Percentiles rank a stretch among this genome's conserved stretches.
phyloP scores from a whole-genome alignment of 2,797 vertebrate genomes.

The Sparidentex hasta region DNA sequence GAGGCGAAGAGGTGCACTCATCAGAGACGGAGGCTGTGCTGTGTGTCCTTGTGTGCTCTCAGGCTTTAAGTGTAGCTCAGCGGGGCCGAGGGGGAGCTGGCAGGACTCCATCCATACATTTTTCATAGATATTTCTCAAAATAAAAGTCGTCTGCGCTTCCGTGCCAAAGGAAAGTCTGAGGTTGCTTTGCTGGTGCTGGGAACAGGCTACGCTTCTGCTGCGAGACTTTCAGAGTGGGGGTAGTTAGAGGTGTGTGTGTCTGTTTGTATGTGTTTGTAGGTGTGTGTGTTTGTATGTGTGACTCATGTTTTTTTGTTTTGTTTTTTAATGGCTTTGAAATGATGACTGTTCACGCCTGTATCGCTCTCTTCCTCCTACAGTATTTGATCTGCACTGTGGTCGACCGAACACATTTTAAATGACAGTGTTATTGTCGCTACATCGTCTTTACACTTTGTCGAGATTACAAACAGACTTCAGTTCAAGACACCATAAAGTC shows the following conservation, averaged over 20 bases:
- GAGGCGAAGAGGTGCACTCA: conserved; percentile 54
- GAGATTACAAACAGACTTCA: not conserved
- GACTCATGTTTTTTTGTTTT: not conserved
- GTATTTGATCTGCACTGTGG: conserved; percentile 5
- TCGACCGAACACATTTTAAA: not conserved
- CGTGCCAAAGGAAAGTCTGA: conserved; percentile 33
- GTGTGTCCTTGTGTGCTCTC: conserved; percentile 65
- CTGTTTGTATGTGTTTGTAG: conserved; percentile 17
- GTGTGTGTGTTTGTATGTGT: conserved; percentile 14
- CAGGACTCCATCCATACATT: conserved; percentile 72
- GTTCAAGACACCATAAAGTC: not conserved
- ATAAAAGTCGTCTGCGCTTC: conserved; percentile 66
- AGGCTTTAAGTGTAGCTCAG: conserved; percentile 67
- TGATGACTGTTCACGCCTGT: not conserved
- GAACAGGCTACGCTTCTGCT: conserved; percentile 37
- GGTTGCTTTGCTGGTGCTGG: conserved; percentile 43
- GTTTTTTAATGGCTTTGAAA: conserved; percentile 22
- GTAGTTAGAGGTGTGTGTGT: conserved; percentile 19
- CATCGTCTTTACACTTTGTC: not conserved
- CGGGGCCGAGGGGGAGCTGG: conserved; percentile 44
- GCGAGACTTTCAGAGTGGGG: conserved; percentile 33
- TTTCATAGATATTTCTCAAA: conserved; percentile 78
- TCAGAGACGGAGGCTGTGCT: conserved; percentile 55
- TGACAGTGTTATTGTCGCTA: not conserved
- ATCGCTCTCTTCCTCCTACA: conserved; percentile 3